A percentile compares a stretch with the other conserved stretches of the same genome.
phyloP scores from a whole-genome alignment of 2,113 vertebrate genomes.

The Sialia sialis region DNA sequence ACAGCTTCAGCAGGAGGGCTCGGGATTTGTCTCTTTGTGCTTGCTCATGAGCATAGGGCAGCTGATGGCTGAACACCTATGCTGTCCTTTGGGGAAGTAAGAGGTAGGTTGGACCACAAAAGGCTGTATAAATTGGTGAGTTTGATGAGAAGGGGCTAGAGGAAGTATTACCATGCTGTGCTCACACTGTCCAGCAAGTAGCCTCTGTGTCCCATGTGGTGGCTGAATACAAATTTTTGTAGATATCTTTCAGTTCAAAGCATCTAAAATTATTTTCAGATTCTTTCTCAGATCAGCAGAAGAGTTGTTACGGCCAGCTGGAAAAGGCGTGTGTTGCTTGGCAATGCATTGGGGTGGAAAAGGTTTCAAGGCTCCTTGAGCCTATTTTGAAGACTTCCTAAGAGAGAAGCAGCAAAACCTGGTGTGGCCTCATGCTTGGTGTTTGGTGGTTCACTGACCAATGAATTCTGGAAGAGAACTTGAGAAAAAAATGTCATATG shows the following conservation, averaged over 20 bases:
- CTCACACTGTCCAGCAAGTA: neutral
- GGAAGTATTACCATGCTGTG: neutral
- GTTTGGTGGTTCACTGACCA: neutral
- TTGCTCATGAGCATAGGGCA: neutral
- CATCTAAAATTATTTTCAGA: neutral
- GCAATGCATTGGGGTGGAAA: neutral
- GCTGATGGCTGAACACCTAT: neutral
- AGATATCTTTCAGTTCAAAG: neutral
- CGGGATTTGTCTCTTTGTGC: neutral
- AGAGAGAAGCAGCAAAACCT: neutral
- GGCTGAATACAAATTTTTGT: neutral
- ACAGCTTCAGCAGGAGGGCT: neutral
- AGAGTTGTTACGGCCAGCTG: neutral
- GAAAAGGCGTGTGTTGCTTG: neutral
- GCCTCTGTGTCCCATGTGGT: neutral
- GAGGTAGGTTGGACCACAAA: neutral
- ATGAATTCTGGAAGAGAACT: neutral
- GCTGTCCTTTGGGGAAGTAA: neutral
- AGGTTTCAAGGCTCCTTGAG: neutral
- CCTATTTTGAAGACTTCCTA: neutral
- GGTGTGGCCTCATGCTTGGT: neutral
- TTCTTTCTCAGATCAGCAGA: neutral
- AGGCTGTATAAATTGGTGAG: neutral
- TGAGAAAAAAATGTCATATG: neutral
- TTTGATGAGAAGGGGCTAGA: neutral